Evolutionary conservation across 2,113 vertebrate genomes (phyloP), one percentile per base, ranked within the genome.

Genomic region (Cairina moschata): DNA sequence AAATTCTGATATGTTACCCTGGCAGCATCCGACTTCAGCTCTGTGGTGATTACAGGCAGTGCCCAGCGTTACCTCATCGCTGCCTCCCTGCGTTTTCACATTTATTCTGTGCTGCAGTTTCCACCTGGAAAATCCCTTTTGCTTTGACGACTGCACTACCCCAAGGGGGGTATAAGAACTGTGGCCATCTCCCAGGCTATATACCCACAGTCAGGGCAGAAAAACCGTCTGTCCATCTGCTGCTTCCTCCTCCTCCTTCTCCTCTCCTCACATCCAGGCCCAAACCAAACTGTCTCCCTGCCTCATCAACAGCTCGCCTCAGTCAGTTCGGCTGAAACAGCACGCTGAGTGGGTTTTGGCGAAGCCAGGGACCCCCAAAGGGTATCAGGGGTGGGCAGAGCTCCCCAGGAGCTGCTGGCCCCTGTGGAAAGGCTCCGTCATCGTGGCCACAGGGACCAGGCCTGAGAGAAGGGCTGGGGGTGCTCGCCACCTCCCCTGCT

Each of bases 371-470:
- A 50, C 17, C 32, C 17, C 63, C 8, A 28, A 26, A 36, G 23
- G 40, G 42, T 26, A 4, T 32, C 29, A 25, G 48, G 44, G 25
- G 12, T 58, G 9, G 0, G 5, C 22, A 54, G 66, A 77, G 23
- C 62, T 40, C 3, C 23, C 44, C 18, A 12, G 10, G 58, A 69
- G 9, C 38, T 1, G 0, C 0, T 3, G 29, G 2, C 3, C 0
- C 15, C 46, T 87, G 38, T 21, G 0, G 2, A 2, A 40, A 18
- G 1, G 1, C 14, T 12, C 3, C 14, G 63, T 78, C 22, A 20
- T 44, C 44, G 2, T 1, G 0, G 23, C 25, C n/a, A 36, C 2
- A 3, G 25, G 40, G 58, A 71, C 36, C 2, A 3, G 38, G 17
- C 55, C 40, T 3, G 2, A 17, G 12, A 71, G 29, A 5, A 3